These are phyloP conservation scores for Turdus rufiventris DNA, from an alignment of 2,113 vertebrate genomes.

Conservation along the genomic window DNA sequence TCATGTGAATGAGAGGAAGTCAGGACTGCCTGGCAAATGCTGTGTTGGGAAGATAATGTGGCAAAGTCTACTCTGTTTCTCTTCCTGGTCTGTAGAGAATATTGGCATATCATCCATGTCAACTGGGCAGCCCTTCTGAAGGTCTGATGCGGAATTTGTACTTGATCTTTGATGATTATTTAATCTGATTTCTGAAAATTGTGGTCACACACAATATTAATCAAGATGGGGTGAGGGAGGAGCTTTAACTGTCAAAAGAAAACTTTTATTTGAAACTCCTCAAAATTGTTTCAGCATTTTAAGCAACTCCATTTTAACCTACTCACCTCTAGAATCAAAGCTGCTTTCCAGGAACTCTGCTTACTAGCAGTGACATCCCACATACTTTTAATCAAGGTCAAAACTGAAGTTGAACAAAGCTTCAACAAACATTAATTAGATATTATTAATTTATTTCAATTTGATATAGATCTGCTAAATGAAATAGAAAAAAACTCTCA, in stretches of 20 bases:
- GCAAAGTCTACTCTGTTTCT: neutral
- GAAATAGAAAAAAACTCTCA: neutral
- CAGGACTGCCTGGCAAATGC: neutral
- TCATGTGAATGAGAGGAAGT: neutral
- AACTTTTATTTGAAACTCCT: neutral
- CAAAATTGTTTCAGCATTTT: neutral
- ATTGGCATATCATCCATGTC: neutral
- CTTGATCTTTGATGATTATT: neutral
- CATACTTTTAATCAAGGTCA: neutral
- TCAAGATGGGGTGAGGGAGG: rapidly evolving
- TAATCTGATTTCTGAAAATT: neutral
- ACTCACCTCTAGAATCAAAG: neutral
- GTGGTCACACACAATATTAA: neutral
- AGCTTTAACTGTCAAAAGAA: neutral
- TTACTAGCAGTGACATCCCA: neutral
- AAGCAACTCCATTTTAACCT: neutral
- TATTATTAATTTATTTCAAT: neutral
- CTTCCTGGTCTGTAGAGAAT: neutral
- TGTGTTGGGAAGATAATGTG: neutral
- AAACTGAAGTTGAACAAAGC: neutral
- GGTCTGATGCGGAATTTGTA: neutral
- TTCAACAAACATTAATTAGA: neutral
- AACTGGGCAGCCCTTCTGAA: neutral
- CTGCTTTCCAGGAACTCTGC: neutral
- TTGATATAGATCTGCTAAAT: neutral